A percentile compares a stretch with the other conserved stretches of the same genome.
Evolutionary conservation across 2,113 vertebrate species (phyloP).

Genomic region (Amazona vittata): DNA sequence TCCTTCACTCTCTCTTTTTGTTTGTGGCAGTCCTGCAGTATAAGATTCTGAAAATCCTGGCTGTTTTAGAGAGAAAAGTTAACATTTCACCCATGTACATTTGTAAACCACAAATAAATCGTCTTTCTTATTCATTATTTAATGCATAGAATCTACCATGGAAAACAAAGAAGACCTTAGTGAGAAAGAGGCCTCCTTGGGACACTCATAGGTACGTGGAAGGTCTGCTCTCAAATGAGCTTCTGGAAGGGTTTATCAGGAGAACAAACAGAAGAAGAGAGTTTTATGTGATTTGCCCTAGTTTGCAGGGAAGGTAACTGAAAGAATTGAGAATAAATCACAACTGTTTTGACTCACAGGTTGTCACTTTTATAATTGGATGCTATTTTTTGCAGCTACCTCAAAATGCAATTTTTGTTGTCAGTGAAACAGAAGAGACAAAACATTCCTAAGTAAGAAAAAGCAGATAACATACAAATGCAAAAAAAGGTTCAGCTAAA

Average conservation of each 20-base stretch:
- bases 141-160: not conserved
- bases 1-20: not conserved
- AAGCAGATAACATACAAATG: not conserved
- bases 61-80: not conserved
- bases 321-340: not conserved
- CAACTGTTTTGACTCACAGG: not conserved
- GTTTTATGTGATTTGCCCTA: not conserved
- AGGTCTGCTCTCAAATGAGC: not conserved
- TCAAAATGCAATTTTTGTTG: not conserved
- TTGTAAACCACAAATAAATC: not conserved
- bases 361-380: not conserved
- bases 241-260: not conserved
- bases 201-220: not conserved
- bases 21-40: not conserved
- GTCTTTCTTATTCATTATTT: constrained; percentile 1
- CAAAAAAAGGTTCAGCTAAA: not conserved
- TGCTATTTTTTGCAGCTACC: not conserved
- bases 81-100: not conserved
- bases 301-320: not conserved
- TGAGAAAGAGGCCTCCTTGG: not conserved
- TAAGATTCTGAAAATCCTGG: not conserved
- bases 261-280: not conserved
- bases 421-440: not conserved
- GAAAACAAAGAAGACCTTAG: not conserved
- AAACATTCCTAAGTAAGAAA: not conserved